Evolutionary conservation across 2,797 vertebrate species (phyloP), one percentile per base, ranked within the genome.

Genomic region (Ataeniobius toweri): DNA sequence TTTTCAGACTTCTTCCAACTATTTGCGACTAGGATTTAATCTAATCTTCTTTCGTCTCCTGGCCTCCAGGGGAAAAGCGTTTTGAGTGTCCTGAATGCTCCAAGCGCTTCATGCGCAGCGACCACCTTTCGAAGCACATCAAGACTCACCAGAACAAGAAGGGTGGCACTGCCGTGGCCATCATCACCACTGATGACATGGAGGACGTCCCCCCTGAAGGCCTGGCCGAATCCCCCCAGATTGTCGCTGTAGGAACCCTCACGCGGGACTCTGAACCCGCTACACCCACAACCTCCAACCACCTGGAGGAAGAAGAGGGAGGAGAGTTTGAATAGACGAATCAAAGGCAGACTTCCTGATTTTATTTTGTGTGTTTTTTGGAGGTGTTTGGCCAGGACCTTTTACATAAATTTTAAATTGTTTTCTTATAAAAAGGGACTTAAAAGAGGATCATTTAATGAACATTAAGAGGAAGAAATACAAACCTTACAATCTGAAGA

Each of bases 81-180:
- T 99, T 99, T 68, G 98, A 98, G 94, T 99, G 98, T 85, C 97
- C 98, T 0, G 98, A 99, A 86, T 99, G 98, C 94, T 98, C 97
- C 80, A 99, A 99, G 93, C 96, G 98, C 83, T 99, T 99, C 93
- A 99, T 99, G 98, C 95, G 98, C 83, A 99, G 98, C 77, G 98
- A 99, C 93, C 98, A 99, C 95, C 97, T 99, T 82, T 99, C 98
- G 0, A 99, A 99, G 95, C 98, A 99, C 90, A 98, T 99, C 93
- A 99, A 99, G 95, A 99, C 98, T 18, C 98, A 99, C 91, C 98
- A 99, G 95, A 99, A 99, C 95, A 99, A 99, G 94, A 99, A 99
- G 88, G 96, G 97, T 56, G 97, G 97, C 1, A 96, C 97, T 0
- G 96, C 98, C 8, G 96, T 99, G 92, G 97, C 98, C 89, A 98